A percentile compares a stretch with the other conserved stretches of the same genome.
Evolutionary conservation across 2,113 vertebrate species (phyloP).

Genomic region (Gasterosteus nipponicus): DNA sequence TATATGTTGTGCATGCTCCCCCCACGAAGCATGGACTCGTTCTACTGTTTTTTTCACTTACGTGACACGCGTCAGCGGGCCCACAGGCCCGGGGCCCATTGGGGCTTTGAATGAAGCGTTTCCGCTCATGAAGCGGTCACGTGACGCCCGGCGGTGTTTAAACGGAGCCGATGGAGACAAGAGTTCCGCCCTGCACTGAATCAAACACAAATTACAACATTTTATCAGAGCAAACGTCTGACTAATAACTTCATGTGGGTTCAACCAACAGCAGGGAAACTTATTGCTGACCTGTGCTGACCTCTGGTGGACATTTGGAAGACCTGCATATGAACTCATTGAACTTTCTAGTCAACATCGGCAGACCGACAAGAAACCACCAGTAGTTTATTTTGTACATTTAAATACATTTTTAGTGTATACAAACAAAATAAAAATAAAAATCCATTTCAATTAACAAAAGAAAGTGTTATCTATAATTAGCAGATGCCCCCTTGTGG

Average conservation of each 20-base stretch:
- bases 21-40: background rate
- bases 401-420: background rate
- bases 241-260: constrained; percentile 69
- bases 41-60: constrained; percentile 3
- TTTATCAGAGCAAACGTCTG: constrained; percentile 22
- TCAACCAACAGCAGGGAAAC: background rate
- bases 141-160: background rate
- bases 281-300: constrained; percentile 23
- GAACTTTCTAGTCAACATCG: background rate
- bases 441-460: background rate
- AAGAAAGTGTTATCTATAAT: background rate
- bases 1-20: background rate
- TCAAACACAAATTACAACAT: constrained; percentile 5
- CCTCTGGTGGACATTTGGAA: constrained; percentile 53
- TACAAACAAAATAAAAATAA: background rate
- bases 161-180: background rate
- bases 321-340: background rate
- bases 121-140: background rate
- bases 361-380: background rate
- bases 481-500: constrained; percentile 43
- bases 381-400: background rate
- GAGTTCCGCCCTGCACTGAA: too few relatives aligned
- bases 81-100: background rate
- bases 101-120: constrained; percentile 9
- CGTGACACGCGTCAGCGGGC: background rate